A percentile compares a stretch with the other conserved stretches of the same genome.
Evolutionary conservation across 2,113 vertebrate genomes (phyloP).

Genomic region (Nematolebias whitei): DNA sequence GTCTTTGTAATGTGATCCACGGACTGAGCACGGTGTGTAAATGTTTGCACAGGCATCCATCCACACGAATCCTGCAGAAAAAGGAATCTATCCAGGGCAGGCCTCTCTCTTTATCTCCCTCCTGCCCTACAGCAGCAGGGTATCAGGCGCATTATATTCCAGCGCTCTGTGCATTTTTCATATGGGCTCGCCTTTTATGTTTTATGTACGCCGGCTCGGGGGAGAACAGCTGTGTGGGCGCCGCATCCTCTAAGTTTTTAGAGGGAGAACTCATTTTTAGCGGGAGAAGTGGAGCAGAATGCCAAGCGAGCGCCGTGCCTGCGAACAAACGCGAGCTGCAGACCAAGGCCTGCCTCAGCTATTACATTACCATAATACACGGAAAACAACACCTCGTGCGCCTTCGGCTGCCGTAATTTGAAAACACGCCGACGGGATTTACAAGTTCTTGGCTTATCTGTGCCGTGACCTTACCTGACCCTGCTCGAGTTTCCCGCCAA

Average conservation of each 20-base stretch:
- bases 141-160: slow-evolving; percentile 81
- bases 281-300: slow-evolving; percentile 74
- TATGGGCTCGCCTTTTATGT: slow-evolving; percentile 83
- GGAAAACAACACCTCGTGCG: slow-evolving; percentile 72
- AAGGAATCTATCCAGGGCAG: slow-evolving; percentile 77
- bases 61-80: slow-evolving; percentile 76
- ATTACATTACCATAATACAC: slow-evolving; percentile 76
- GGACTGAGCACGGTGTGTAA: slow-evolving; percentile 77
- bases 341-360: slow-evolving; percentile 65
- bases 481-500: slow-evolving; percentile 63
- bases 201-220: slow-evolving; percentile 81
- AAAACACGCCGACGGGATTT: slow-evolving; percentile 76
- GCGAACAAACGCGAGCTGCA: slow-evolving; percentile 69
- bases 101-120: slow-evolving; percentile 70
- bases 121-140: slow-evolving; percentile 76
- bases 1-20: slow-evolving; percentile 81
- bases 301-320: slow-evolving; percentile 67
- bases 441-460: slow-evolving; percentile 64
- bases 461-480: slow-evolving; percentile 60
- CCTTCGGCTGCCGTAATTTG: slow-evolving; percentile 66
- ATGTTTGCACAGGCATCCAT: slow-evolving; percentile 81
- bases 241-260: slow-evolving; percentile 77
- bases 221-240: slow-evolving; percentile 82
- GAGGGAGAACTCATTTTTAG: slow-evolving; percentile 77
- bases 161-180: slow-evolving; percentile 83